Conservation (phyloP, 2,113 vertebrate species). For the Pseudois nayaur region DNA sequence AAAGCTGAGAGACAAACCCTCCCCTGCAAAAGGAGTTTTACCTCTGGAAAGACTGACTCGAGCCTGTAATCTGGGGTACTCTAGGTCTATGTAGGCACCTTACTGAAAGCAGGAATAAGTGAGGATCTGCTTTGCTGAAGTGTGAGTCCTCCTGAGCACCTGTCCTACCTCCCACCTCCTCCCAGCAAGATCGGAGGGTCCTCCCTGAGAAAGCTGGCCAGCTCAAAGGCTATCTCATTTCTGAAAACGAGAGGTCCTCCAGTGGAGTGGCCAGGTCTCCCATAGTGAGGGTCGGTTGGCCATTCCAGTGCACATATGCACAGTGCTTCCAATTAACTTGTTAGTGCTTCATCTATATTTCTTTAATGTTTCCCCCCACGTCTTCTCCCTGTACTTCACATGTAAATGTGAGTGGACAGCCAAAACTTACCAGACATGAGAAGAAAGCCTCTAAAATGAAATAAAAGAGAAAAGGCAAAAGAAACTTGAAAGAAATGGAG, state of each 20-base stretch:
- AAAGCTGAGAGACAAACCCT: background rate
- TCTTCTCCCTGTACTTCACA: background rate
- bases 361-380: background rate
- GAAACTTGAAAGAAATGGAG: background rate
- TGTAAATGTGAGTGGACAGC: background rate
- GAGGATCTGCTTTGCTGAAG: background rate
- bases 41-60: background rate
- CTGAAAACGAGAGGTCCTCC: background rate
- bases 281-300: background rate
- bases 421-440: background rate
- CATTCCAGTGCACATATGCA: background rate
- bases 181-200: background rate
- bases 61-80: background rate
- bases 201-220: background rate
- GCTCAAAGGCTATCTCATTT: background rate
- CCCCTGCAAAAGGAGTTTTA: background rate
- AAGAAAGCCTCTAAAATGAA: background rate
- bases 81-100: background rate
- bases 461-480: background rate
- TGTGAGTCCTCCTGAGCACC: background rate
- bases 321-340: background rate
- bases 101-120: background rate
- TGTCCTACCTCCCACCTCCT: background rate
- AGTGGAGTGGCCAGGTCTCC: background rate
- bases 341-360: background rate